phyloP scores from a whole-genome alignment of 1,140 invertebrate genomes.

The Heliconius melpomene region DNA sequence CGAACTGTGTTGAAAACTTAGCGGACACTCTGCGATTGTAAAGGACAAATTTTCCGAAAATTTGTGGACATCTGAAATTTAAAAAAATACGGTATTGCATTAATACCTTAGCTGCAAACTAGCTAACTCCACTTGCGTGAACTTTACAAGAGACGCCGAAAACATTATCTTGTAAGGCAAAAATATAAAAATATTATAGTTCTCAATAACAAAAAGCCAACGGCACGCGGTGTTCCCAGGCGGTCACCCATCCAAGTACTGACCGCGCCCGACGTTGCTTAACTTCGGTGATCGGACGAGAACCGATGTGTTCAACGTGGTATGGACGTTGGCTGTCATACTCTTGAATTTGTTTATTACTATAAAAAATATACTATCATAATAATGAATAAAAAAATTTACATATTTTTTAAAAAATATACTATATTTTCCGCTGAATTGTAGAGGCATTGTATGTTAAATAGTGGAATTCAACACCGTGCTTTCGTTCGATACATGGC shows the following conservation, averaged over 20 bases:
- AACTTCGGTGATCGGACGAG: conserved; percentile 51
- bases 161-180: no score
- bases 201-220: conserved; percentile 33
- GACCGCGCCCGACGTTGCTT: conserved; percentile 46
- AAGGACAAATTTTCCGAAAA: conserved; percentile 83
- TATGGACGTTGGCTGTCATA: conserved; percentile 38
- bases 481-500: no score
- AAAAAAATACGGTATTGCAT: conserved; percentile 9
- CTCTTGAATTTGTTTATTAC: neutral
- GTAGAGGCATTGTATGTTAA: no score
- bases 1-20: conserved; percentile 83
- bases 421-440: neutral
- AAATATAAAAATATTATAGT: no score
- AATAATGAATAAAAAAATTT: neutral
- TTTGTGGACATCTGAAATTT: conserved; percentile 74
- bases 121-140: no score
- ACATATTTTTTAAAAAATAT: neutral
- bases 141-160: no score
- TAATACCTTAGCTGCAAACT: no score
- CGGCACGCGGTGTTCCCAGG: conserved; percentile 45
- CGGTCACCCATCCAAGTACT: conserved; percentile 48
- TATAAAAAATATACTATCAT: neutral
- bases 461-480: no score
- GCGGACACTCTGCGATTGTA: conserved; percentile 81
- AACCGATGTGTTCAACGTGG: conserved; percentile 54